These are phyloP conservation scores for Apamea anceps DNA, from an alignment of 2,888 invertebrate genomes.

Conservation along the genomic window DNA sequence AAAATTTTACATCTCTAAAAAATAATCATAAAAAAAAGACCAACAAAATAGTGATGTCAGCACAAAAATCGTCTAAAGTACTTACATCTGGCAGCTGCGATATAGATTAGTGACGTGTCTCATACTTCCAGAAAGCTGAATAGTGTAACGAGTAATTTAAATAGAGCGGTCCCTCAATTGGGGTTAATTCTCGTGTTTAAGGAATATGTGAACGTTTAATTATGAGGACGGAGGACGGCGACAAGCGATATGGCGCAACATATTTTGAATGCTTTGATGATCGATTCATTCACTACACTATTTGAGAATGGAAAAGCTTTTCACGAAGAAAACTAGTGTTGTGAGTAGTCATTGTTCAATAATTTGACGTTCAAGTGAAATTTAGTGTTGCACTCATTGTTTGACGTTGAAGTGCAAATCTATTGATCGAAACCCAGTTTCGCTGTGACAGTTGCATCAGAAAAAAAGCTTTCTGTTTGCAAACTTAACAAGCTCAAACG, in stretches of 20 bases:
- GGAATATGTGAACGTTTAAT: slow-evolving; percentile 88
- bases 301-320: slow-evolving; percentile 5
- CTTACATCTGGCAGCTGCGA: slow-evolving; percentile 70
- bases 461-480: slow-evolving; percentile 24
- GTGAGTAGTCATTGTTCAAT: no score
- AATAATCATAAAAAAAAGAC: slow-evolving; percentile 19
- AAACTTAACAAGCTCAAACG: slow-evolving; percentile 40
- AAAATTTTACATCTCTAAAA: not conserved
- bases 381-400: not conserved
- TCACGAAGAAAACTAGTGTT: not conserved
- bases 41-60: slow-evolving; percentile 44
- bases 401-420: not conserved
- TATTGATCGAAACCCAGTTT: not conserved
- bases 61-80: slow-evolving; percentile 58
- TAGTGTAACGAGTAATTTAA: slow-evolving; percentile 89
- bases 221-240: slow-evolving; percentile 78
- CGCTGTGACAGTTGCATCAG: not conserved
- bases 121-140: slow-evolving; percentile 89
- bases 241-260: slow-evolving; percentile 72
- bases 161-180: slow-evolving; percentile 90
- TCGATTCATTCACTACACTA: slow-evolving; percentile 57
- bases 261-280: slow-evolving; percentile 68
- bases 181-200: slow-evolving; percentile 90
- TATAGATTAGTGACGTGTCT: slow-evolving; percentile 88
- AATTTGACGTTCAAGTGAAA: not conserved